Conservation (phyloP, 2,888 invertebrate genomes). For the Hoplodrina blanda region DNA sequence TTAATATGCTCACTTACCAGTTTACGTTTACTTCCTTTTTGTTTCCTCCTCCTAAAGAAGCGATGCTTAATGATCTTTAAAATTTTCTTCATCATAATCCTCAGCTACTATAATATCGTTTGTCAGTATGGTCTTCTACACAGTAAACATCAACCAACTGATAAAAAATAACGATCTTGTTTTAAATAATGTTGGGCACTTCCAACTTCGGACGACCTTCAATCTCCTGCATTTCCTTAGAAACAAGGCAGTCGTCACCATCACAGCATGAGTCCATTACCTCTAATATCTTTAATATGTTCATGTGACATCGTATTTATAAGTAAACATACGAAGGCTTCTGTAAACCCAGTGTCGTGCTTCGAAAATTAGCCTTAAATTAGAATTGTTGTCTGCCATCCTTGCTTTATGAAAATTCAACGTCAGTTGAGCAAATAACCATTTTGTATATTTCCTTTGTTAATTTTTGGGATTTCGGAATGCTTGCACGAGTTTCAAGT, state of each 20-base stretch:
- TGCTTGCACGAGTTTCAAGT: background rate
- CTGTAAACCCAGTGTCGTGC: conserved; percentile 74
- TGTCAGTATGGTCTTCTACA: no score
- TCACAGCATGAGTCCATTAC: conserved; percentile 25
- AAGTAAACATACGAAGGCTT: conserved; percentile 71
- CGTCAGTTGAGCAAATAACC: conserved; percentile 31
- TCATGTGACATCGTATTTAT: conserved; percentile 68
- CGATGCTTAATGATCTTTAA: no score
- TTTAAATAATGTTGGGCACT: background rate
- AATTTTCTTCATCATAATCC: background rate
- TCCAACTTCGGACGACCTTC: conserved; percentile 19
- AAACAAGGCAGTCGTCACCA: conserved; percentile 35
- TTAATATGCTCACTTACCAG: no score
- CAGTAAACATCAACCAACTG: no score
- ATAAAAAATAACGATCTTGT: background rate
- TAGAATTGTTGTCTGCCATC: conserved; percentile 74
- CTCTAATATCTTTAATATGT: conserved; percentile 54
- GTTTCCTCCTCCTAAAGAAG: no score
- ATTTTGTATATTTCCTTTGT: conserved; percentile 35
- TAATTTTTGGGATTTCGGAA: background rate
- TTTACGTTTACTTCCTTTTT: background rate
- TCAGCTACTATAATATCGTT: no score
- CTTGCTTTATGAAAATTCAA: conserved; percentile 59
- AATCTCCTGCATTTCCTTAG: conserved; percentile 43
- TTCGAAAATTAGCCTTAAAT: conserved; percentile 81